A percentile compares a stretch with the other conserved stretches of the same genome.
phyloP scores from a whole-genome alignment of 2,888 invertebrate species.

The Leucophora obtusa region DNA sequence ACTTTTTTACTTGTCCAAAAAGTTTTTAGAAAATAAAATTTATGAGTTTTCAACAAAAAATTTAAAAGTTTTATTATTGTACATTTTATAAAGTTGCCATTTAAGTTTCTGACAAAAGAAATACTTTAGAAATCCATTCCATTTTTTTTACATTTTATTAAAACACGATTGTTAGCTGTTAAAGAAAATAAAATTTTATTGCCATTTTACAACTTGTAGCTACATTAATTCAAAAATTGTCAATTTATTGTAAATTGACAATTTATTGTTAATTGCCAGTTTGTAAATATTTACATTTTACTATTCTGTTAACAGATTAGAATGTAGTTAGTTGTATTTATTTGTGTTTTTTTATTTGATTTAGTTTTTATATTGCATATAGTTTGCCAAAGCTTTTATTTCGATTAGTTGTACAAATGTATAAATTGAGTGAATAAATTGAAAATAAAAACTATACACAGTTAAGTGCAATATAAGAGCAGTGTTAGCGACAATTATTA shows the following conservation, averaged over 20 bases:
- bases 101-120: not conserved
- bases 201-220: not conserved
- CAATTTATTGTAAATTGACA: conserved; percentile 12
- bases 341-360: not conserved
- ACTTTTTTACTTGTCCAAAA: not conserved
- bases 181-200: not conserved
- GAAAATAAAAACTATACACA: not conserved
- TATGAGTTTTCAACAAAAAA: conserved; percentile 10
- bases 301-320: conserved; percentile 22
- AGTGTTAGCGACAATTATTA: too few species aligned
- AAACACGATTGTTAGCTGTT: conserved; percentile 22
- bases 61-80: not conserved
- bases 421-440: not conserved
- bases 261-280: conserved; percentile 18
- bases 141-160: conserved; percentile 9
- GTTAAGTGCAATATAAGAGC: not conserved
- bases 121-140: conserved; percentile 1
- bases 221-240: conserved; percentile 18
- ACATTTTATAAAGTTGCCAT: not conserved
- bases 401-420: too few species aligned
- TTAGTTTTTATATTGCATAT: not conserved
- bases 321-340: conserved; percentile 3
- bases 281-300: conserved; percentile 22
- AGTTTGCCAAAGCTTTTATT: too few species aligned
- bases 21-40: not conserved